Evolutionary conservation across 1,140 invertebrate genomes (phyloP).

Genomic region (Globodera rostochiensis): DNA sequence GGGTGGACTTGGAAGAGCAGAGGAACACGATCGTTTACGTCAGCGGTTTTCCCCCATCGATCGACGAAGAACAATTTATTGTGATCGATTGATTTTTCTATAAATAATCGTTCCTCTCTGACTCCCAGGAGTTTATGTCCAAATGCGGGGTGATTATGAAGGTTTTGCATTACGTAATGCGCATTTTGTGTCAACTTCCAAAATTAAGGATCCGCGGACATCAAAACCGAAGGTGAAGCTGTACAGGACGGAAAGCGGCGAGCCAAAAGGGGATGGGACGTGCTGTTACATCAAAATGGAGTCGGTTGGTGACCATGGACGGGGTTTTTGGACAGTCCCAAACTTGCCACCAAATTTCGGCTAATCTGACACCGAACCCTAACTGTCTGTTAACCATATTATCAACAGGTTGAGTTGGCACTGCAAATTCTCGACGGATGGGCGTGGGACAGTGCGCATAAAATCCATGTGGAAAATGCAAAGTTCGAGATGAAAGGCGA

Average conservation of each 20-base stretch:
- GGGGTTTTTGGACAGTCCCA: neutral
- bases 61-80: conserved; percentile 77
- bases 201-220: conserved; percentile 68
- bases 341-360: neutral
- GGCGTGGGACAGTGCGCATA: conserved; percentile 72
- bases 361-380: neutral
- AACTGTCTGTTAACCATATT: neutral
- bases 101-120: conserved; percentile 29
- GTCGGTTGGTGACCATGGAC: conserved; percentile 68
- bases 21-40: conserved; percentile 97
- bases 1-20: conserved; percentile 91
- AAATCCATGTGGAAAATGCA: conserved; percentile 83
- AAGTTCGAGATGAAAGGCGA: conserved; percentile 92
- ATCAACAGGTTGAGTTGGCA: conserved; percentile 76
- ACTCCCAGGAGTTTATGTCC: conserved; percentile 50
- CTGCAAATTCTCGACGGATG: conserved; percentile 88
- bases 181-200: neutral
- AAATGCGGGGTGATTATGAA: conserved; percentile 59
- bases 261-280: conserved; percentile 90
- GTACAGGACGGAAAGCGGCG: conserved; percentile 80
- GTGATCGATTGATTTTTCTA: conserved; percentile 33
- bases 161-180: neutral
- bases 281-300: conserved; percentile 90
- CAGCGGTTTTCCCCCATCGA: conserved; percentile 83
- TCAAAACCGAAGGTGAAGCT: conserved; percentile 90